phyloP scores from a whole-genome alignment of 2,888 invertebrate species.

The Mantis religiosa region DNA sequence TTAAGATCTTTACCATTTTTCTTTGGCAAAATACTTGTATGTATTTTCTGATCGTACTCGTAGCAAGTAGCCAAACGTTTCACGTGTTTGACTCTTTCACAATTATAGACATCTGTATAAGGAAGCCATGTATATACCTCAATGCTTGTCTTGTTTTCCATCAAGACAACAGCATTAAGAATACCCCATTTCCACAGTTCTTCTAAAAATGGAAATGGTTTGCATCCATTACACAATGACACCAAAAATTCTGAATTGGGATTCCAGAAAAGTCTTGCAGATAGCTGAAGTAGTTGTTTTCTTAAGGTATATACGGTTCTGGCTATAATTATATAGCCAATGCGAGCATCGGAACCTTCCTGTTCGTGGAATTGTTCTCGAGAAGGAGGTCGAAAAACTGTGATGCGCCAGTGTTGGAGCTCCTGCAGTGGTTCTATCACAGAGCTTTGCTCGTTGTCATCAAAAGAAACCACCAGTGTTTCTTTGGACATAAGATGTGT shows the following conservation, averaged over 20 bases:
- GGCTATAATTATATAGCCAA: not conserved
- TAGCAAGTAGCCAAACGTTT: not conserved
- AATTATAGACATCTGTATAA: not conserved
- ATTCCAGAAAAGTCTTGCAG: not conserved
- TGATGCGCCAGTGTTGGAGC: not conserved
- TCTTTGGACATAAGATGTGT: not conserved
- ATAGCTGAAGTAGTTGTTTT: not conserved
- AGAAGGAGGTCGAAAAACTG: not conserved
- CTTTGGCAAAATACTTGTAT: not conserved
- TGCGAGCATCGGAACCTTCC: not conserved
- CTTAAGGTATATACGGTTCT: not conserved
- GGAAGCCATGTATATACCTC: not conserved
- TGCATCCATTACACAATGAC: not conserved
- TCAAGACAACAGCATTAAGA: not conserved
- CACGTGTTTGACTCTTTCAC: not conserved
- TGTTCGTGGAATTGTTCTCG: not conserved
- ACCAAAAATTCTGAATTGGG: not conserved
- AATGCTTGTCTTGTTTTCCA: not conserved
- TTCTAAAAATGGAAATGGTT: not conserved
- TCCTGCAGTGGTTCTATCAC: not conserved
- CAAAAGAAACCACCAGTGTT: not conserved
- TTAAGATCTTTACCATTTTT: not conserved
- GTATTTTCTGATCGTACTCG: not conserved
- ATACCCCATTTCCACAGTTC: not conserved
- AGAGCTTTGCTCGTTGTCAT: not conserved